Evolutionary conservation across 1,140 invertebrate genomes (phyloP).

Genomic region (Penaeus japonicus): DNA sequence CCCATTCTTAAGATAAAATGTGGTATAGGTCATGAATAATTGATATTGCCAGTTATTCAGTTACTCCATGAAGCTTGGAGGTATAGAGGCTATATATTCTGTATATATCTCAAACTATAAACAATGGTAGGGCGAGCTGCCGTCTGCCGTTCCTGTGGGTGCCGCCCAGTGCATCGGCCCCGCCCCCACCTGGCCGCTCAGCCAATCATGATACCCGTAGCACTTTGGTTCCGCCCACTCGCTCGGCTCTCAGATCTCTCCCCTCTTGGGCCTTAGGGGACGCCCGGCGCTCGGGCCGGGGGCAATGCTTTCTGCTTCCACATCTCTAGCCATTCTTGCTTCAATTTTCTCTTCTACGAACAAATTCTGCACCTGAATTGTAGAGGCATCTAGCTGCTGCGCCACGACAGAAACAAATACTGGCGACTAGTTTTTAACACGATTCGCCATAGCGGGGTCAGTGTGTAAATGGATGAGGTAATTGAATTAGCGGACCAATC

Average conservation of each 20-base stretch:
- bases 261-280: conserved; percentile 17
- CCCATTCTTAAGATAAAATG: too few species aligned
- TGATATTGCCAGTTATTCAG: too few species aligned
- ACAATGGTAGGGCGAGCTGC: conserved; percentile 22
- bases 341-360: conserved; percentile 26
- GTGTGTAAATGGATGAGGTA: conserved; percentile 57
- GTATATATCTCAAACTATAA: conserved; percentile 41
- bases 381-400: neutral
- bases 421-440: neutral
- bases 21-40: too few species aligned
- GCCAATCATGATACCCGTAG: conserved; percentile 32
- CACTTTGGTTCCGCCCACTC: conserved; percentile 6
- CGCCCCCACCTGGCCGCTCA: conserved; percentile 37
- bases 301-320: conserved; percentile 6
- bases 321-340: conserved; percentile 21
- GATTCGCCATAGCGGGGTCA: conserved; percentile 41
- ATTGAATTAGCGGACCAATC: conserved; percentile 58
- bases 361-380: neutral
- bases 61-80: neutral
- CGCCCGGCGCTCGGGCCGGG: neutral
- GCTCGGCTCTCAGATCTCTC: conserved; percentile 24
- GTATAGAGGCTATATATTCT: conserved; percentile 9
- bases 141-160: conserved; percentile 13
- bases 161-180: neutral
- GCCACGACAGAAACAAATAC: neutral